Conservation (phyloP, 2,888 invertebrate genomes). For the Campoplex capitator region DNA sequence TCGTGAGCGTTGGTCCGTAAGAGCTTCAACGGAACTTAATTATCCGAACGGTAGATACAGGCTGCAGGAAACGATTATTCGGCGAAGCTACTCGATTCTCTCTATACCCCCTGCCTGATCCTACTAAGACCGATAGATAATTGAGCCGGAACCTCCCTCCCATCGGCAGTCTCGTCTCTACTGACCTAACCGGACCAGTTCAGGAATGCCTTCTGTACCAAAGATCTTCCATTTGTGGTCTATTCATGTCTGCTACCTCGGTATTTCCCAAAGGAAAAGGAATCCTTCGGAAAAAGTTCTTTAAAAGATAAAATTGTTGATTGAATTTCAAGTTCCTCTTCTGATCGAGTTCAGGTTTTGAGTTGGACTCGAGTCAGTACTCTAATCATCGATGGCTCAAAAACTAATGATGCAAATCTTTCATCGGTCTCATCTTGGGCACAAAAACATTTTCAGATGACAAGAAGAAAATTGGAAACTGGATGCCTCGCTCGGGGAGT, state of each 20-base stretch:
- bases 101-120: slow-evolving; percentile 15
- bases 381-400: background rate
- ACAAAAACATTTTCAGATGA: background rate
- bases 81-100: slow-evolving; percentile 46
- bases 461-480: slow-evolving; percentile 19
- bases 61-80: slow-evolving; percentile 74
- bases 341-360: background rate
- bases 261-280: slow-evolving; percentile 69
- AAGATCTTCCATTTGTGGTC: slow-evolving; percentile 11
- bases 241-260: background rate
- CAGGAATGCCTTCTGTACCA: background rate
- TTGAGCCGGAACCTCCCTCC: slow-evolving; percentile 42
- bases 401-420: slow-evolving; percentile 5
- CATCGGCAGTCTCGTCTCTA: background rate
- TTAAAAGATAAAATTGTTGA: background rate
- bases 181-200: background rate
- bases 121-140: slow-evolving; percentile 32
- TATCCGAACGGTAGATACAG: slow-evolving; percentile 74
- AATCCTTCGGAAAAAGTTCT: background rate
- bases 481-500: background rate
- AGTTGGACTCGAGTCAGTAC: background rate
- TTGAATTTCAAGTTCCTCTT: background rate
- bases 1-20: slow-evolving; percentile 59
- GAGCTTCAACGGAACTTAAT: slow-evolving; percentile 72
- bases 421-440: background rate